Conservation (phyloP, 2,888 invertebrate genomes). For the Hololepta plana region DNA sequence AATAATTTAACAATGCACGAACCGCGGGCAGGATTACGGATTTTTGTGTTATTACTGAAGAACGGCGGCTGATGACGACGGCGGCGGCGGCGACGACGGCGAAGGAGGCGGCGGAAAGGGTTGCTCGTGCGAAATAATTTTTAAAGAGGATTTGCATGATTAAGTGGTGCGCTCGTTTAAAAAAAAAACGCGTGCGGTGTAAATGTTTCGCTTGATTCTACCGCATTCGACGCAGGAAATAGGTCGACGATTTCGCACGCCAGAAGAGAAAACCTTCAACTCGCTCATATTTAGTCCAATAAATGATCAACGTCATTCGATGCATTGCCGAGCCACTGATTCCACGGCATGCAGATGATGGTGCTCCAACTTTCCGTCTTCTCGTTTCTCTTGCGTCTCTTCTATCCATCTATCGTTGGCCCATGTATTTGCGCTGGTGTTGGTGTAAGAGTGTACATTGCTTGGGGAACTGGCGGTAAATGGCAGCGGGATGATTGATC, state of each 20-base stretch:
- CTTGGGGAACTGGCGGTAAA: conserved; percentile 24
- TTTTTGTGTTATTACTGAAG: too few relatives aligned
- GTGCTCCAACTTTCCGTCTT: too few relatives aligned
- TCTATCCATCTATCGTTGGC: too few relatives aligned
- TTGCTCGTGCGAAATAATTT: conserved; percentile 12
- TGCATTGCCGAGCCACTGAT: too few relatives aligned
- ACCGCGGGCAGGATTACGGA: conserved; percentile 8
- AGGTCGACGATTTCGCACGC: conserved; percentile 3
- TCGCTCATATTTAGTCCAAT: too few relatives aligned
- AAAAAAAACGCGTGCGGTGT: conserved; percentile 10
- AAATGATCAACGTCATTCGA: too few relatives aligned
- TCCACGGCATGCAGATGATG: too few relatives aligned
- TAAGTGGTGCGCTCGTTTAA: conserved; percentile 16
- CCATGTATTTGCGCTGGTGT: conserved; percentile 8
- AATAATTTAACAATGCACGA: conserved; percentile 18
- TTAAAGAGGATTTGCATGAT: conserved; percentile 15
- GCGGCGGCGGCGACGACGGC: too few relatives aligned
- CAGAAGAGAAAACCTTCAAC: too few relatives aligned
- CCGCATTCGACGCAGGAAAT: conserved; percentile 6
- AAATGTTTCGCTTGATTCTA: conserved; percentile 11
- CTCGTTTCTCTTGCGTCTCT: too few relatives aligned
- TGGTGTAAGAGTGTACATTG: conserved; percentile 5
- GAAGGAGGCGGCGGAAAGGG: too few relatives aligned
- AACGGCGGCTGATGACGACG: too few relatives aligned
- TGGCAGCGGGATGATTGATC: conserved; percentile 55